A percentile compares a stretch with the other conserved stretches of the same genome.
These are phyloP conservation scores for Agrilus planipennis DNA, from an alignment of 1,140 invertebrate genomes.

Conservation along the genomic window DNA sequence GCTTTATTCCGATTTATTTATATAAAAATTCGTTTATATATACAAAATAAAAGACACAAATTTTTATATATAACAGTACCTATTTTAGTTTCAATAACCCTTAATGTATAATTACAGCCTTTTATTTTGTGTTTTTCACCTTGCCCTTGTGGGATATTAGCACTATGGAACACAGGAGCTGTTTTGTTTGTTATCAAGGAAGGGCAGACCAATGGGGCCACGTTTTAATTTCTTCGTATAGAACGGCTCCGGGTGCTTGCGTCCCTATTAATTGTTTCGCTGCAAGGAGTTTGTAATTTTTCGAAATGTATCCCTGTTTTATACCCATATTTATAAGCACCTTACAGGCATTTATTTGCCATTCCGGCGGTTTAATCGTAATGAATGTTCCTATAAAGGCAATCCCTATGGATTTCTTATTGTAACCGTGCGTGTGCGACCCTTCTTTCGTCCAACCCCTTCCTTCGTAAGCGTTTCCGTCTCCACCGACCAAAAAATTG, in stretches of 20 bases:
- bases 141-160: too few species aligned
- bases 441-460: conserved; percentile 46
- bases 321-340: conserved; percentile 27
- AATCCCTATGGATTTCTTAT: conserved; percentile 50
- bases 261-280: conserved; percentile 29
- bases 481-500: conserved; percentile 65
- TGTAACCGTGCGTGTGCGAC: conserved; percentile 46
- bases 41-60: too few species aligned
- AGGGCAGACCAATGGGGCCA: conserved; percentile 40
- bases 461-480: conserved; percentile 54
- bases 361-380: conserved; percentile 14
- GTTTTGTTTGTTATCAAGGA: too few species aligned
- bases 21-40: too few species aligned
- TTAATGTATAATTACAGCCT: too few species aligned
- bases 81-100: too few species aligned
- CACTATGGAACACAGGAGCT: too few species aligned
- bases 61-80: too few species aligned
- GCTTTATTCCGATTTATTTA: too few species aligned
- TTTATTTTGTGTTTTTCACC: too few species aligned
- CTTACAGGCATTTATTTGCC: conserved; percentile 20
- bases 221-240: conserved; percentile 39
- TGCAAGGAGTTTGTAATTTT: conserved; percentile 30
- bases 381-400: conserved; percentile 56
- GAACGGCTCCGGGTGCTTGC: conserved; percentile 28
- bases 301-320: conserved; percentile 17